Conservation (phyloP, 2,888 invertebrate genomes). For the Electrophaes corylata region DNA sequence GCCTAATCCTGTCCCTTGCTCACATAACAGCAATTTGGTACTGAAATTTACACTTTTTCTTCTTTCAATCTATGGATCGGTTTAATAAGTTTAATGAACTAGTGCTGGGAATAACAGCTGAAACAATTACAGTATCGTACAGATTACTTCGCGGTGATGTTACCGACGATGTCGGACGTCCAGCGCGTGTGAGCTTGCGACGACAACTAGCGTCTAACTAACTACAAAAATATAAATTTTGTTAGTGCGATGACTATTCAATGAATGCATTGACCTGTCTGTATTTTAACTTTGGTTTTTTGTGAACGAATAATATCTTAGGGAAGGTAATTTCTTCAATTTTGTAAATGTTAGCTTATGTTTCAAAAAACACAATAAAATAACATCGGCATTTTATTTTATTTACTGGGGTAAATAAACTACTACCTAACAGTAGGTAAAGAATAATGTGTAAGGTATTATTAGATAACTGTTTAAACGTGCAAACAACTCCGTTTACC, state of each 20-base stretch:
- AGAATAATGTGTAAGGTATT: too few relatives aligned
- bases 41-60: neutral
- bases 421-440: too few relatives aligned
- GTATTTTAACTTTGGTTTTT: neutral
- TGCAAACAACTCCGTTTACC: too few relatives aligned
- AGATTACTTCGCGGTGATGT: slow-evolving; percentile 3
- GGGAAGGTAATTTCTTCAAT: too few relatives aligned
- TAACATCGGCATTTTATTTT: too few relatives aligned
- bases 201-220: slow-evolving; percentile 10
- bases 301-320: neutral
- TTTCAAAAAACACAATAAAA: too few relatives aligned
- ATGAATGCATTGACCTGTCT: slow-evolving; percentile 21
- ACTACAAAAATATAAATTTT: slow-evolving; percentile 2
- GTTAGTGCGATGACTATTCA: slow-evolving; percentile 3
- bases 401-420: too few relatives aligned
- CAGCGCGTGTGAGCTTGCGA: slow-evolving; percentile 11
- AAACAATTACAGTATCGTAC: slow-evolving; percentile 4
- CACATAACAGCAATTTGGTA: slow-evolving; percentile 1
- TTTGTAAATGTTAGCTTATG: neutral
- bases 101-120: slow-evolving; percentile 1
- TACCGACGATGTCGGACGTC: slow-evolving; percentile 12
- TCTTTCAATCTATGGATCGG: neutral
- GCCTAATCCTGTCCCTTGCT: neutral
- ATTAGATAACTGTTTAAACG: too few relatives aligned
- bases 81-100: slow-evolving; percentile 2